Base-by-base conservation (phyloP, 2,113 vertebrate species). In the Bombycilla garrulus region DNA sequence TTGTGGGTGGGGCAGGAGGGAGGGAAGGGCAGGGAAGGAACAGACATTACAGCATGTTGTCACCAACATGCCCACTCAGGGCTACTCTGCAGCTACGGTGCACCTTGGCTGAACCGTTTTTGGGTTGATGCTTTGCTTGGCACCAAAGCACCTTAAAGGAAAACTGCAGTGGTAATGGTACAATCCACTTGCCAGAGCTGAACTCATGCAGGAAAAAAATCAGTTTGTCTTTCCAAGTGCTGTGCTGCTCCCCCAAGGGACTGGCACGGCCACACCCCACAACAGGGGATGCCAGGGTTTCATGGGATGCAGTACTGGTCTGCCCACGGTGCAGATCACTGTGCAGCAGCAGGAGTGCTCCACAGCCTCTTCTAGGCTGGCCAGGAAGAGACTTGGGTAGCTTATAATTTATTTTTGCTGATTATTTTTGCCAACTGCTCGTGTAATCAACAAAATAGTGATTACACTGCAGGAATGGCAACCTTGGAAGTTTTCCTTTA, bases 81-180 rank as follows among this genome's bases (percentile, higher is more conserved):
- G 54, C 92, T 80, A 22, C 53, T 56, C 81, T 5, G 94, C 54
- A 53, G 87, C 93, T 81, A 83, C 38, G 2, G 7, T 20, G 51
- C 70, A 33, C 51, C 72, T 29, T 35, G 6, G 66, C 66, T 8
- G 64, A 38, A 13, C 50, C 36, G 0, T 1, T 18, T 15, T 8
- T 5, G 77, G 76, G 40, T 29, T 0, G 29, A 31, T 40, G 92
- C 93, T 94, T 95, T 86, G 94, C 45, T 7, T 3, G n/a, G 10
- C 3, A 35, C 57, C 95, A 96, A 94, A 97, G 92, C 96, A 78
- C 81, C 95, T 95, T 80, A 78, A 95, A 97, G 96, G 95, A 95
- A 96, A 97, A 96, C 95, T 18, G 72, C 79, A 77, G 95, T 2
- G 1, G 15, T 2, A 15, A 15, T 1, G 20, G 76, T 13, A 36